Base-by-base conservation (phyloP, 1,140 invertebrate species). In the Hylaeus volcanicus region DNA sequence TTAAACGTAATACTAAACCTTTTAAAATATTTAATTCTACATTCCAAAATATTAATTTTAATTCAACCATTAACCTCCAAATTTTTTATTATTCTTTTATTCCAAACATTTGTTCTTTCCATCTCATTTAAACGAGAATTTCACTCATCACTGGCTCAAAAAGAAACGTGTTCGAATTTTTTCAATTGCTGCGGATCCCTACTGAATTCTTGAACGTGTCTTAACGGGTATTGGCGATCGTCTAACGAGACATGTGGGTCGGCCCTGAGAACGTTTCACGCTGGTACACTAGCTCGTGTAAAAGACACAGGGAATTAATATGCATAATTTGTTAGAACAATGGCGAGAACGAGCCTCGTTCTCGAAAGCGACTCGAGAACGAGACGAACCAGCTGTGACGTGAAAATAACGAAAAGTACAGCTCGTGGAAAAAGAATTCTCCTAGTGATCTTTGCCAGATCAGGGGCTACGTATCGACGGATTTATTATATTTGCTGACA, bases 261-360 rank as follows among this genome's bases (percentile, higher is more conserved):
- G 81, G 37, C 84, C 85, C 77, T 87, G 86, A 84, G 86, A 87
- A 87, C 61, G 43, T 55, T 84, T 87, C 78, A 66, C 77, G 77
- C 68, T 81, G 69, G 63, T 86, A 76, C 82, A 61, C 65, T 39
- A 68, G 72, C 82, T 51, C 65, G 69, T 74, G 55, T 56, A 84
- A 78, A 84, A 87, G 85, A 84, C 65, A 79, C 79, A 48, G 63
- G 53, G 68, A 85, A 88, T 88, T 88, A 85, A 88, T 87, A 85
- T 88, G 79, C 86, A 88, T 88, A 88, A 88, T 88, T 87, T 88
- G 79, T 80, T 61, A 48, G 74, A 88, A 88, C 86, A 88, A 88
- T 87, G 85, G 86, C 86, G 86, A 88, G 86, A 88, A 88, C 85
- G 85, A 80, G 83, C 85, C 76, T 85, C 79, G 70, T 65, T 85